Evolutionary conservation across 2,797 vertebrate genomes (phyloP), one percentile per base, ranked within the genome.

Genomic region (Netta rufina): DNA sequence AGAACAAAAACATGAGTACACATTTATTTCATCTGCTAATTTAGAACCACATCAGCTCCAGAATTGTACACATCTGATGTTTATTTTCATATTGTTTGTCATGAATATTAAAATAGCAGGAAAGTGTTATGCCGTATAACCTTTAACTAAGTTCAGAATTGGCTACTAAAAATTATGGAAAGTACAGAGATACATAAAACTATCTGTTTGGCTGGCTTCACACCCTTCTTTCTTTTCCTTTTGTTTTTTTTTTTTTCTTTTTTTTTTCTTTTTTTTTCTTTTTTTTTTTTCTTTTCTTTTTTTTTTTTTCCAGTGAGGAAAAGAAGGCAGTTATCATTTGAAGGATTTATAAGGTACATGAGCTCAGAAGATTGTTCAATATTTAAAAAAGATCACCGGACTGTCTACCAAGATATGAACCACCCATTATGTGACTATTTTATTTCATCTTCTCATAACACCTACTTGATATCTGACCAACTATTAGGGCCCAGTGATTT

Each of bases 381-480:
- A 79, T 98, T 99, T 69, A 94, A 98, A 96, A 95, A 24, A 13
- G 49, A 92, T 17, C 98, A 98, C 95, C 92, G 6, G 24, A 61
- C 15, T 0, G 73, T 99, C 92, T 99, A 99, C 92, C 98, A 99
- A 93, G 97, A 98, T 92, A 99, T 99, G 98, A 97, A 62, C 84
- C 96, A 96, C 6, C 98, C 99, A 28, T 94, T 99, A 81, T 97
- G 77, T 85, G 98, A 98, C 88, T 99, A 99, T 95, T 99, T 98
- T 95, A 99, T 99, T 97, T 99, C 98, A 67, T 97, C 98, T 51
- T 99, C 99, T 67, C 99, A 99, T 97, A 99, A 99, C 94, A 99
- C 99, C 32, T 99, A 99, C 96, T 96, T 99, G 97, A 91, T 98
- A 70, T 97, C 98, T 75, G 98, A 98, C 82, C 99, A 99, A 51